Conservation (phyloP, 2,888 invertebrate species). For the Thecophora atra region DNA sequence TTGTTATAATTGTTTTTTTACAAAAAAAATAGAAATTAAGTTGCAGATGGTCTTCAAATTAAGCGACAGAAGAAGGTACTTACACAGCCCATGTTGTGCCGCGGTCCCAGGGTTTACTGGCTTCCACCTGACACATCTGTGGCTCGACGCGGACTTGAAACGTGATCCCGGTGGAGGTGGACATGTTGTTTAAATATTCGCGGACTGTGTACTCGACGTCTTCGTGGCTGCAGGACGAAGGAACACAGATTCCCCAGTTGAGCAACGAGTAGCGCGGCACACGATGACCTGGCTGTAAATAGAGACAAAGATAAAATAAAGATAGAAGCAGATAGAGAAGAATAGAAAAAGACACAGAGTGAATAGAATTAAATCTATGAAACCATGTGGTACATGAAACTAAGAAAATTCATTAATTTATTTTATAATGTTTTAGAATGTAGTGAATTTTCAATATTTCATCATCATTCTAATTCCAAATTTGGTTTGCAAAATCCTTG, state of each 20-base stretch:
- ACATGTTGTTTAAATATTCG: constrained; percentile 67
- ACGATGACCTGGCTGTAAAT: constrained; percentile 73
- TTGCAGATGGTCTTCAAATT: too few relatives aligned
- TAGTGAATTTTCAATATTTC: too few relatives aligned
- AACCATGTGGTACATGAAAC: too few relatives aligned
- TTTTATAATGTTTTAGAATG: not conserved
- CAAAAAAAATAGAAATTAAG: too few relatives aligned
- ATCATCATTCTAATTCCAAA: too few relatives aligned
- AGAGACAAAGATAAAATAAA: not conserved
- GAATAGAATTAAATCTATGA: too few relatives aligned
- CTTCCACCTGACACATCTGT: constrained; percentile 71
- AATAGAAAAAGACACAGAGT: too few relatives aligned
- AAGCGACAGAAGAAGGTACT: constrained; percentile 44
- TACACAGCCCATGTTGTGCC: constrained; percentile 69
- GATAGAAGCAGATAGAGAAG: too few relatives aligned
- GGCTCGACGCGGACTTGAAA: constrained; percentile 70
- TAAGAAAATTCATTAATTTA: constrained; percentile 3
- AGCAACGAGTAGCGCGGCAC: constrained; percentile 74
- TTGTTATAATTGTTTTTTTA: too few relatives aligned
- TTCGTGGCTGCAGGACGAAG: constrained; percentile 69
- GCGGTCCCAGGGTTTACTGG: constrained; percentile 63
- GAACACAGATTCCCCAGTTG: constrained; percentile 77
- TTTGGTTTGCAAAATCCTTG: too few relatives aligned
- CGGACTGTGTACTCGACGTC: constrained; percentile 71
- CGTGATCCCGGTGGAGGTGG: constrained; percentile 69